Evolutionary conservation across 1,140 invertebrate species (phyloP).

Genomic region (Oscheius sp.): DNA sequence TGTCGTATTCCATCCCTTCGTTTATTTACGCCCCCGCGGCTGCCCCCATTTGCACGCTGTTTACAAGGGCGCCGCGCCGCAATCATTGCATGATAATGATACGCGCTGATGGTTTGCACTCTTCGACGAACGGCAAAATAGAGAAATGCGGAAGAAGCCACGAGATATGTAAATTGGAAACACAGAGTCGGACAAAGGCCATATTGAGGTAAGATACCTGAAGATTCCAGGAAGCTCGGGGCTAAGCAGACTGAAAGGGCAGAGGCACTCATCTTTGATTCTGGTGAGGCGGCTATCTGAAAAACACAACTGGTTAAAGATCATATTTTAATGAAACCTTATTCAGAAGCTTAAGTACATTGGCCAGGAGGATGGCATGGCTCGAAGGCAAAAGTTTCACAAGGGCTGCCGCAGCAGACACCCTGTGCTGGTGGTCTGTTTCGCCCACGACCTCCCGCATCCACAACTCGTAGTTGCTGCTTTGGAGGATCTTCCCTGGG

Average conservation of each 20-base stretch:
- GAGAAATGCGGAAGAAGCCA: too few species aligned
- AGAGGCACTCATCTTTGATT: conserved; percentile 37
- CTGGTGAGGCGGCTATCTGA: conserved; percentile 2
- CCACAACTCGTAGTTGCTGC: conserved; percentile 40
- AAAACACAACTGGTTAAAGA: neutral
- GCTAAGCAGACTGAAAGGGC: conserved; percentile 39
- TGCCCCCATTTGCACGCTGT: conserved; percentile 7
- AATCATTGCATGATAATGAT: neutral
- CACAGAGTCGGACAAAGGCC: too few species aligned
- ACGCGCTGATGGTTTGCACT: neutral
- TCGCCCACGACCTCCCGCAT: conserved; percentile 39
- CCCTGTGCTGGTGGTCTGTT: conserved; percentile 21
- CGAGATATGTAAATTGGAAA: too few species aligned
- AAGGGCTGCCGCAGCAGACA: conserved; percentile 13
- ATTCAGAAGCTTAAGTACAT: conserved; percentile 35
- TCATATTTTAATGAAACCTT: conserved; percentile 10
- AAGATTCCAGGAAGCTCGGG: conserved; percentile 35
- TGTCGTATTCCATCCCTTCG: neutral
- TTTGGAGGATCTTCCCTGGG: conserved; percentile 38
- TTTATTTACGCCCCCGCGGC: neutral
- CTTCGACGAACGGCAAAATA: too few species aligned
- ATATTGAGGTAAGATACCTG: conserved; percentile 17
- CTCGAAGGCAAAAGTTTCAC: conserved; percentile 34
- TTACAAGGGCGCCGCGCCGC: neutral
- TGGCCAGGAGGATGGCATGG: conserved; percentile 34